These are phyloP conservation scores for Carcina quercana DNA, from an alignment of 2,888 invertebrate species.

Conservation along the genomic window DNA sequence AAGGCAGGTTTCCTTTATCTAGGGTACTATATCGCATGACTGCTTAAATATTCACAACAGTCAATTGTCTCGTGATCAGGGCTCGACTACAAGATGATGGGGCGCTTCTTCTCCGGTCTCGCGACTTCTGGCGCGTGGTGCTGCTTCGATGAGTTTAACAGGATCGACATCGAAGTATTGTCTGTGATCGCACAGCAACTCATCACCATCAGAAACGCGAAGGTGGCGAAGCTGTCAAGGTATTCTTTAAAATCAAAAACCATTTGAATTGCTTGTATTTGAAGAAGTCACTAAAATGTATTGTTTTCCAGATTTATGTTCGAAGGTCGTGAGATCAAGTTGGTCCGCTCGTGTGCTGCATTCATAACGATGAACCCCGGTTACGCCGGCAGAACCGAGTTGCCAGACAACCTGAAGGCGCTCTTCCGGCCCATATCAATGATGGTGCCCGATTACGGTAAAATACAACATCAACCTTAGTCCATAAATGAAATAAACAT, in stretches of 20 bases:
- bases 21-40: not conserved
- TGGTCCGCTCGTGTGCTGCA: slow-evolving; percentile 86
- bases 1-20: slow-evolving; percentile 64
- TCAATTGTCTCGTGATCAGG: too few species aligned
- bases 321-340: slow-evolving; percentile 90
- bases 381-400: slow-evolving; percentile 90
- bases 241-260: too few species aligned
- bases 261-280: not conserved
- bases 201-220: slow-evolving; percentile 91
- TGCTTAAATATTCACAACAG: too few species aligned
- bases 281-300: too few species aligned
- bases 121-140: slow-evolving; percentile 95
- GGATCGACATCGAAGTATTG: slow-evolving; percentile 92
- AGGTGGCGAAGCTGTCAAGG: slow-evolving; percentile 76
- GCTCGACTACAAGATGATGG: slow-evolving; percentile 88
- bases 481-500: not conserved
- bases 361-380: slow-evolving; percentile 96
- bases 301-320: slow-evolving; percentile 88
- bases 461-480: slow-evolving; percentile 16
- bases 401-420: slow-evolving; percentile 92
- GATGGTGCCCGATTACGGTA: slow-evolving; percentile 95
- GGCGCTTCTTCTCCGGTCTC: slow-evolving; percentile 90
- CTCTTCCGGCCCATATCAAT: slow-evolving; percentile 90
- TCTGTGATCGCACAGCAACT: slow-evolving; percentile 93
- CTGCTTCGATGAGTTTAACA: slow-evolving; percentile 94